phyloP scores from a whole-genome alignment of 2,888 invertebrate species.

The Eupithecia insigniata region DNA sequence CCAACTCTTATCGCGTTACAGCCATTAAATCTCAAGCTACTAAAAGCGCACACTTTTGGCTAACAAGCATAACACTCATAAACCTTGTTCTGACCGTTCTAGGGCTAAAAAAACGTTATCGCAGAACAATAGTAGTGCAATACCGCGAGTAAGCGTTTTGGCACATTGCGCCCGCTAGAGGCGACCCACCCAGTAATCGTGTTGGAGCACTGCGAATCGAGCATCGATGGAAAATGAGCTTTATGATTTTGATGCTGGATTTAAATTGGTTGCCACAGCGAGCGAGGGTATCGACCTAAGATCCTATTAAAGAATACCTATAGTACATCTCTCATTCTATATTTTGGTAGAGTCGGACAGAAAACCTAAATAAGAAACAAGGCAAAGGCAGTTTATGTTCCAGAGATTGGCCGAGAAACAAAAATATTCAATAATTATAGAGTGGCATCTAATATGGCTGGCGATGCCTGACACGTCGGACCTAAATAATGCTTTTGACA shows the following conservation, averaged over 20 bases:
- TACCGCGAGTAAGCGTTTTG: constrained; percentile 81
- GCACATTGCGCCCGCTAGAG: constrained; percentile 76
- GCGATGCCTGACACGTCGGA: not conserved
- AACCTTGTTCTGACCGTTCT: constrained; percentile 42
- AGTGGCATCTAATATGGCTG: not conserved
- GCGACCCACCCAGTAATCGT: constrained; percentile 77
- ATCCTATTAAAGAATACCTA: not conserved
- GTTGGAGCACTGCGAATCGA: constrained; percentile 35
- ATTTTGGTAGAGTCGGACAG: not conserved
- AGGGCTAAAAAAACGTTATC: constrained; percentile 43
- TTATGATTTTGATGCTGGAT: constrained; percentile 8
- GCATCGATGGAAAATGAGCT: constrained; percentile 23
- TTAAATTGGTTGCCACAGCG: not conserved
- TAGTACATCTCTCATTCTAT: not conserved
- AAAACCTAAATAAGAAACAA: not conserved
- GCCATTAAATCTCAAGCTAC: constrained; percentile 38
- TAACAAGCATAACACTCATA: constrained; percentile 44
- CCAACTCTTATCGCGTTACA: constrained; percentile 26
- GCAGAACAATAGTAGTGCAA: constrained; percentile 61
- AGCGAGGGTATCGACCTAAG: not conserved
- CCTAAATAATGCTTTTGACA: not conserved
- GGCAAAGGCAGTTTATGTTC: not conserved
- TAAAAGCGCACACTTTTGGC: constrained; percentile 40
- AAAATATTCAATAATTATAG: not conserved
- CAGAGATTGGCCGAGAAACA: constrained; percentile 1